phyloP scores from a whole-genome alignment of 2,113 vertebrate genomes.

The Seriola dumerili region DNA sequence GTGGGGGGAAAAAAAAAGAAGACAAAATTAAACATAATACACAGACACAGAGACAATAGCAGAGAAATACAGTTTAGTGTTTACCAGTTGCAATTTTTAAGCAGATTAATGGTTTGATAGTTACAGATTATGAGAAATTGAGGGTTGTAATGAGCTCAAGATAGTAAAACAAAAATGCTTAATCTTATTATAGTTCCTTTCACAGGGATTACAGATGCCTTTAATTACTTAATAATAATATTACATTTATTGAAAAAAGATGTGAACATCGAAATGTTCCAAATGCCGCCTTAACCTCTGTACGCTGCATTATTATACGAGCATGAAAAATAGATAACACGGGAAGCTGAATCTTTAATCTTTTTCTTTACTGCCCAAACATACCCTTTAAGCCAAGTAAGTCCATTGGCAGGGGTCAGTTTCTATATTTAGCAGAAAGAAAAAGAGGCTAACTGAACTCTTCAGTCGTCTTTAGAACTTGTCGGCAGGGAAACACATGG shows the following conservation, averaged over 20 bases:
- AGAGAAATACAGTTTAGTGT: constrained; percentile 3
- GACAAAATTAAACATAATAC: neutral
- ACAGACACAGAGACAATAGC: neutral
- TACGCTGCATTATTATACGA: neutral
- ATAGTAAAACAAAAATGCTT: constrained; percentile 10
- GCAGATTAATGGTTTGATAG: constrained; percentile 28
- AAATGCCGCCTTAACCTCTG: neutral
- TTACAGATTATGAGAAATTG: constrained; percentile 1
- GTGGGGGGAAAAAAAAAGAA: neutral
- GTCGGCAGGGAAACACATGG: neutral
- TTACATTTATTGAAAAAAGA: neutral
- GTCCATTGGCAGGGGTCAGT: constrained; percentile 12
- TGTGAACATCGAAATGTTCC: constrained; percentile 4
- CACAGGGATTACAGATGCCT: constrained; percentile 4
- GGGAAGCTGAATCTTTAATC: neutral
- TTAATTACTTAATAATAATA: constrained; percentile 5
- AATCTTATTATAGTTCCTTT: constrained; percentile 36
- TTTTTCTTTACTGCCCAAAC: constrained; percentile 2
- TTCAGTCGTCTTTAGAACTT: constrained; percentile 3
- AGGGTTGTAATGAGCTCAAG: constrained; percentile 29
- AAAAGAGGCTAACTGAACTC: neutral
- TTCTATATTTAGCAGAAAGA: constrained; percentile 8
- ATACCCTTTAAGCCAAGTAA: neutral
- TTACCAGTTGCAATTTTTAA: constrained; percentile 13
- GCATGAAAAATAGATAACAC: neutral